Evolutionary conservation across 1,140 invertebrate genomes (phyloP), one percentile per base, ranked within the genome.

Genomic region (Andricus grossulariae): DNA sequence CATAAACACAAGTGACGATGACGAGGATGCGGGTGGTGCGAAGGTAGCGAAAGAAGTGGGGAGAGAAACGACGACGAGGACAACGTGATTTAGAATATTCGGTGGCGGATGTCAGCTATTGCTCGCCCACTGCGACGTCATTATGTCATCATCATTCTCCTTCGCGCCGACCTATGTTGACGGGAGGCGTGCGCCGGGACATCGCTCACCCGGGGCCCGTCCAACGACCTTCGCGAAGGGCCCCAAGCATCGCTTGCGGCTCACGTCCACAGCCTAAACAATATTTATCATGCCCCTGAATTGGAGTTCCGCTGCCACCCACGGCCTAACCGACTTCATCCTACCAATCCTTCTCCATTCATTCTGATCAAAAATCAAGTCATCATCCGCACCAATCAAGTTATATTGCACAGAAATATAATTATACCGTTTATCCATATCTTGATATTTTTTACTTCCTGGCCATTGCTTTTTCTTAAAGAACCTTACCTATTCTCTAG

Each of bases 101-200:
- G 88, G 88, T 88, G 87, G 88, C 90, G 90, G 89, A 91, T 91
- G 90, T 91, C 88, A 88, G 88, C 85, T 90, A 91, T 91, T 91
- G 90, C 90, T 90, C 90, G 90, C 90, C 89, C 89, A 91, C 89
- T 87, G 87, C 86, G 89, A 88, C 85, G 90, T 89, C 90, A 91
- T 91, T 91, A 91, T 91, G 90, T 91, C 91, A 90, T 91, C 90
- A 91, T 91, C 88, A 89, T 89, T 90, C 88, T 88, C 87, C 85
- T 90, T 90, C 83, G 87, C 88, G 82, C 85, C 83, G 54, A 80
- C 76, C 78, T 81, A 75, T 78, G 90, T 89, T 89, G 89, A 91
- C 89, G 89, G 86, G 89, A 90, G 88, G 85, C 88, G 86, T 83
- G 88, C 90, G 87, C 88, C 84, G 83, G 84, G 86, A 84, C 88